Conservation (phyloP, 2,888 invertebrate species). For the Galerucella calmariensis region DNA sequence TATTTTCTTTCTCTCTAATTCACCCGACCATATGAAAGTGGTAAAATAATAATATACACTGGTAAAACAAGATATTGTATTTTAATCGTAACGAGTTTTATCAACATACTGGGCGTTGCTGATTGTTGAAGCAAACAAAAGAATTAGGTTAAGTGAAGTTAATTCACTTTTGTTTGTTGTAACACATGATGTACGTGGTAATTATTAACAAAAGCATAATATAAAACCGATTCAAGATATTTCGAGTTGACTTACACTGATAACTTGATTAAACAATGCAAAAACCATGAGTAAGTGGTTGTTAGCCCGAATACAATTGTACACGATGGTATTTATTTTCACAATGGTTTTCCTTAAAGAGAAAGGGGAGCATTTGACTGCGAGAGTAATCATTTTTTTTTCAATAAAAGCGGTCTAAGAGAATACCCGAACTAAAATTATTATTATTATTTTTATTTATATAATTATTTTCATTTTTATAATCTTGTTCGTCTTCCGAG, state of each 20-base stretch:
- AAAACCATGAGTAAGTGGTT: neutral
- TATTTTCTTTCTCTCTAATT: neutral
- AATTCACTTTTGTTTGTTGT: neutral
- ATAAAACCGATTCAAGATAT: neutral
- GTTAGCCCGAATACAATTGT: neutral
- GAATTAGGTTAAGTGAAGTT: neutral
- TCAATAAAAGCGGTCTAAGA: too few species aligned
- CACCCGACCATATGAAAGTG: neutral
- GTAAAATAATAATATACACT: too few species aligned
- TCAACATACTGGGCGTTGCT: neutral
- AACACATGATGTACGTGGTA: neutral
- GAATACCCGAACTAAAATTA: too few species aligned
- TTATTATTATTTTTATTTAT: too few species aligned
- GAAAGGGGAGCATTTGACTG: neutral
- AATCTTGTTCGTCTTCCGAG: too few species aligned
- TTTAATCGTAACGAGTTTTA: neutral
- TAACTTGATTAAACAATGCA: slow-evolving; percentile 3
- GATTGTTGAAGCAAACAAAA: neutral
- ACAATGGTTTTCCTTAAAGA: slow-evolving; percentile 1
- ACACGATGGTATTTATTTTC: neutral
- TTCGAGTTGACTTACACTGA: neutral
- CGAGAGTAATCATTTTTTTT: neutral
- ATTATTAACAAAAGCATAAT: slow-evolving; percentile 1
- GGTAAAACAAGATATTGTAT: too few species aligned
- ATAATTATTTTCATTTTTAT: too few species aligned